A percentile compares a stretch with the other conserved stretches of the same genome.
phyloP scores from a whole-genome alignment of 2,113 vertebrate species.

The Sardina pilchardus region DNA sequence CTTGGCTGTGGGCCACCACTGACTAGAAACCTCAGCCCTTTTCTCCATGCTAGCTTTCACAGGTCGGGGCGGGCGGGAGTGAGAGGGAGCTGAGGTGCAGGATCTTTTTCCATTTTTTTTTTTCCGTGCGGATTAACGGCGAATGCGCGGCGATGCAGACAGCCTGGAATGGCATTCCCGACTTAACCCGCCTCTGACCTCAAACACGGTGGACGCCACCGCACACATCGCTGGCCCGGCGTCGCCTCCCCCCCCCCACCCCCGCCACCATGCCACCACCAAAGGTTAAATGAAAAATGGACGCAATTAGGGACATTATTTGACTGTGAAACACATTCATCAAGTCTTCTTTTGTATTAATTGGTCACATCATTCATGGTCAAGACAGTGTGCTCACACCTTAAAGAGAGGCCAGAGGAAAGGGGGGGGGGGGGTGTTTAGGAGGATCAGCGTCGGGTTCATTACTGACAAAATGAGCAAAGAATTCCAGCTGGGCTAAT shows the following conservation, averaged over 20 bases:
- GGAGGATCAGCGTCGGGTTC: slow-evolving; percentile 33
- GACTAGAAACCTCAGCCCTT: background rate
- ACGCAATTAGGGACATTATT: slow-evolving; percentile 48
- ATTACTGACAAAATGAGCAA: slow-evolving; percentile 48
- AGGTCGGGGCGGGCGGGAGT: background rate
- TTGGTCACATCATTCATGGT: slow-evolving; percentile 49
- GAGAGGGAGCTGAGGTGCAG: background rate
- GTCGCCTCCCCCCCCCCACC: background rate
- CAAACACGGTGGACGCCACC: background rate
- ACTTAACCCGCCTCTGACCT: slow-evolving; percentile 23
- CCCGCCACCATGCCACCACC: no score
- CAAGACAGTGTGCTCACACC: slow-evolving; percentile 36
- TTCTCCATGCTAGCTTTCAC: background rate
- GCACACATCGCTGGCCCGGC: background rate
- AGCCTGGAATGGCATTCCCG: slow-evolving; percentile 12
- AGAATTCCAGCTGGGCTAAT: slow-evolving; percentile 48
- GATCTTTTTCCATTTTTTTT: no score
- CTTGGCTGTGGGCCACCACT: background rate
- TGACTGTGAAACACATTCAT: slow-evolving; percentile 50
- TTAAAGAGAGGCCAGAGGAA: slow-evolving; percentile 36
- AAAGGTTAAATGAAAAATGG: slow-evolving; percentile 47
- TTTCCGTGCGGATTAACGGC: background rate
- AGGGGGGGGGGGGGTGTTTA: background rate
- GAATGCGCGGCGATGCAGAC: background rate
- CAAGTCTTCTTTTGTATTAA: slow-evolving; percentile 48